phyloP scores from a whole-genome alignment of 1,140 invertebrate genomes.

The Euglossa dilemma region DNA sequence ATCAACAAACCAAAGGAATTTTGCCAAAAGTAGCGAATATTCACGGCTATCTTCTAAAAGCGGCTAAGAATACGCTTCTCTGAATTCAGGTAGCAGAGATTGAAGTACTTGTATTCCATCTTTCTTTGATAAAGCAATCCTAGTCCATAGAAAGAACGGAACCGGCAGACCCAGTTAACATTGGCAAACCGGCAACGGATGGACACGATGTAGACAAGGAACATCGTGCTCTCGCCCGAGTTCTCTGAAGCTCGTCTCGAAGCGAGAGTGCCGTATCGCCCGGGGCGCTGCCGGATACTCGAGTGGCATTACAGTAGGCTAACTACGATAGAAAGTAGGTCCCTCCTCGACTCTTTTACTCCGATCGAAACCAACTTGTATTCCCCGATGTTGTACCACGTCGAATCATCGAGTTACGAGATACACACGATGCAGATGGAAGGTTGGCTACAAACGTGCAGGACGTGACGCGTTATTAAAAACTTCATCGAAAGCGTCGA shows the following conservation, averaged over 20 bases:
- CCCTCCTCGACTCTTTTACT: constrained; percentile 67
- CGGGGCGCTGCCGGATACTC: constrained; percentile 76
- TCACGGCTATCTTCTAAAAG: too few species aligned
- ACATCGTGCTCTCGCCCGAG: constrained; percentile 4
- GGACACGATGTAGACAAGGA: constrained; percentile 4
- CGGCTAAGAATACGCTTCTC: too few species aligned
- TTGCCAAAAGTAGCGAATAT: too few species aligned
- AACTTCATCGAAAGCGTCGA: too few species aligned
- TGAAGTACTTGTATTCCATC: too few species aligned
- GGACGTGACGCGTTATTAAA: too few species aligned
- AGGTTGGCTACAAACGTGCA: too few species aligned
- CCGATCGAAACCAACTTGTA: constrained; percentile 11
- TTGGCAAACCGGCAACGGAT: neutral
- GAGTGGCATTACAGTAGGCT: constrained; percentile 69
- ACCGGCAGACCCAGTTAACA: neutral
- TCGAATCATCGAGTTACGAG: neutral
- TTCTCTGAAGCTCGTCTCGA: neutral
- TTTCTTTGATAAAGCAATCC: neutral
- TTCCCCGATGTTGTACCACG: constrained; percentile 10
- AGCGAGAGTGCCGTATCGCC: constrained; percentile 75
- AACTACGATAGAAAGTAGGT: constrained; percentile 79
- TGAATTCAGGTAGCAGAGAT: too few species aligned
- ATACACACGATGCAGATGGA: neutral
- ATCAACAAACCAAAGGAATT: too few species aligned
- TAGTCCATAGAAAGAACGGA: neutral